These are phyloP conservation scores for Apteryx owenii DNA, from an alignment of 2,113 vertebrate species.

Conservation along the genomic window DNA sequence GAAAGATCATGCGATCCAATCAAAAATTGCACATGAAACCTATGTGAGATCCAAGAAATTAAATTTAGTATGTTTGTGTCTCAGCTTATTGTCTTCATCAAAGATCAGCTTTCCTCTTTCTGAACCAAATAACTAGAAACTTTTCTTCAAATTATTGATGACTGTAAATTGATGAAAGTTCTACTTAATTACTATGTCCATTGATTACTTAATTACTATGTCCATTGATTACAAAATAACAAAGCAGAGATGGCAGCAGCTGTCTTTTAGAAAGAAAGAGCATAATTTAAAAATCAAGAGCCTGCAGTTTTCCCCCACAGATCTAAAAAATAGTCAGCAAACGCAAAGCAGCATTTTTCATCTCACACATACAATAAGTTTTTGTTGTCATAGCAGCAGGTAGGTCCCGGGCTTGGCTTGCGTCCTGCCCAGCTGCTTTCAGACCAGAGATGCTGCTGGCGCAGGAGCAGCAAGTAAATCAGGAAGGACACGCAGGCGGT, in stretches of 20 bases:
- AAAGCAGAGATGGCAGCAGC: background rate
- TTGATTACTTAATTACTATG: background rate
- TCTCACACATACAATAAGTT: background rate
- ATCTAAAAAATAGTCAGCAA: background rate
- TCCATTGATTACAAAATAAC: background rate
- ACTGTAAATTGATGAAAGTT: background rate
- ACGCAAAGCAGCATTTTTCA: background rate
- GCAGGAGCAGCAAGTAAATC: background rate
- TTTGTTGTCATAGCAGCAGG: constrained; percentile 22
- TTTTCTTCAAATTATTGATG: background rate
- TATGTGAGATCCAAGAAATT: background rate
- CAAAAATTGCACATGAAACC: background rate
- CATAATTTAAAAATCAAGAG: background rate
- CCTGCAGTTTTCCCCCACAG: background rate
- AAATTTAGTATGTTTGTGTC: background rate
- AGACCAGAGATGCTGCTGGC: background rate
- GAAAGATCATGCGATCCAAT: background rate
- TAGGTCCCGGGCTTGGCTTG: background rate
- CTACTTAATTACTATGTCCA: background rate
- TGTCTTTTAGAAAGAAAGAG: background rate
- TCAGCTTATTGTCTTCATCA: background rate
- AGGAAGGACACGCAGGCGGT: background rate
- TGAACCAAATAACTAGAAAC: background rate
- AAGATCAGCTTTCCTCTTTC: background rate
- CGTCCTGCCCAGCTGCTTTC: constrained; percentile 16